Conservation (phyloP, 2,797 vertebrate species). For the Phrynocephalus vlangalii region DNA sequence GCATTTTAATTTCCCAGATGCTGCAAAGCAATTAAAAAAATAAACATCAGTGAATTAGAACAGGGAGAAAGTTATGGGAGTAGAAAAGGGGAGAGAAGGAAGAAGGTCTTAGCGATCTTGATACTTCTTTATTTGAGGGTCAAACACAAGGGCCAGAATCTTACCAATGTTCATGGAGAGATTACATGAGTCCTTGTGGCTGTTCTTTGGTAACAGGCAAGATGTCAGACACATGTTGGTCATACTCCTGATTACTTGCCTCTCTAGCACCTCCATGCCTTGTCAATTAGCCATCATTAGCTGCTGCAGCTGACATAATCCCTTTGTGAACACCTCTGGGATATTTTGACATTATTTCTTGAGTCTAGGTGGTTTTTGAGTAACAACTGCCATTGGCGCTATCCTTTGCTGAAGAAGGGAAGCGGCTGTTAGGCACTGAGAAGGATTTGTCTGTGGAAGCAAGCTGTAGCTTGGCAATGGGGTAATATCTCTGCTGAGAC, state of each 20-base stretch:
- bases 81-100: neutral
- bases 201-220: no score
- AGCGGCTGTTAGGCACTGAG: neutral
- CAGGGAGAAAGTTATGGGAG: neutral
- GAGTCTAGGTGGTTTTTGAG: no score
- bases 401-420: neutral
- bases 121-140: neutral
- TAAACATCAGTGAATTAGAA: slow-evolving; percentile 8
- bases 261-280: no score
- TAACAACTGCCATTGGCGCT: neutral
- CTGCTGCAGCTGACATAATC: no score
- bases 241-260: no score
- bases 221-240: no score
- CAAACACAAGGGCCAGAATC: no score
- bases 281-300: no score
- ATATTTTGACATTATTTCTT: no score
- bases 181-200: no score
- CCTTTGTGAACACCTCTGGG: no score
- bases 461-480: neutral
- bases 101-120: neutral
- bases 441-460: neutral
- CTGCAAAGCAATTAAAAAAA: neutral
- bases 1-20: slow-evolving; percentile 12
- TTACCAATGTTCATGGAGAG: no score
- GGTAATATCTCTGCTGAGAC: neutral